phyloP scores from a whole-genome alignment of 2,797 vertebrate genomes.

The Gambelia wislizenii region DNA sequence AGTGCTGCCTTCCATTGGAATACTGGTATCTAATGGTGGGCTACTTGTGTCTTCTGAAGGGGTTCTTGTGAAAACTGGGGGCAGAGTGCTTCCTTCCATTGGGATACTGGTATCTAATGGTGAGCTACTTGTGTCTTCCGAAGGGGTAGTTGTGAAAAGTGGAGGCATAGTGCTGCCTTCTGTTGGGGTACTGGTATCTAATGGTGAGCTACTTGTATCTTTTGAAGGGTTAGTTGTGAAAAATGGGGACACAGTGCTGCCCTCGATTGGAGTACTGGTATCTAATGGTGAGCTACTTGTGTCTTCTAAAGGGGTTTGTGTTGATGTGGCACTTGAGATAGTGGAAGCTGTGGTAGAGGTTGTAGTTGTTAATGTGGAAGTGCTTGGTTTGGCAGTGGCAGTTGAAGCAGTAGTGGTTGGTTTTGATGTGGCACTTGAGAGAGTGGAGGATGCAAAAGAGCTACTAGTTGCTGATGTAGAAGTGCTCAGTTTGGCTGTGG shows the following conservation, averaged over 20 bases:
- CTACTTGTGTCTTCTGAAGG: neutral
- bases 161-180: neutral
- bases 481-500: no score
- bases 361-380: no score
- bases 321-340: no score
- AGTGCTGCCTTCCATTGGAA: no score
- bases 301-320: no score
- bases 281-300: neutral
- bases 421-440: no score
- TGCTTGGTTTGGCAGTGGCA: no score
- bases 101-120: neutral
- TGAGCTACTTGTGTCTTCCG: neutral
- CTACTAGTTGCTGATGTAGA: no score
- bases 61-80: fast-evolving
- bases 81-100: fast-evolving
- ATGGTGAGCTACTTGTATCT: neutral
- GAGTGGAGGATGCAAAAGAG: no score
- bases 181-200: neutral
- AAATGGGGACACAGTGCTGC: neutral
- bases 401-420: no score
- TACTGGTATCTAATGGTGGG: neutral
- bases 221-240: neutral
- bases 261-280: neutral
- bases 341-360: no score
- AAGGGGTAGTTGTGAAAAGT: neutral